Base-by-base conservation (phyloP, 2,797 vertebrate genomes). In the Pangasius macronema region DNA sequence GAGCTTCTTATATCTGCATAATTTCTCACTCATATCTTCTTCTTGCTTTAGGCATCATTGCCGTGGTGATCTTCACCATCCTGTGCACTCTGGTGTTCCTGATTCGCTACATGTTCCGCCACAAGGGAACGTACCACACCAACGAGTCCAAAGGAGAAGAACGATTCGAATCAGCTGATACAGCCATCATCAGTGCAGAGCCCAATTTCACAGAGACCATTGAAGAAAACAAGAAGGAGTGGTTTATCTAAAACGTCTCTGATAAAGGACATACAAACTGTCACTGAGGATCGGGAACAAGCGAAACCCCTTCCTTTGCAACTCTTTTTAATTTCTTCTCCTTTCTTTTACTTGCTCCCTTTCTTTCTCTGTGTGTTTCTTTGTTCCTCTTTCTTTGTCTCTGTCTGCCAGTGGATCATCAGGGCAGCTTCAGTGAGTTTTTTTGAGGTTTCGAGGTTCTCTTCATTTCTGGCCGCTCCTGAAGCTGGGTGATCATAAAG, bases 91-190 rank as follows among this genome's bases (percentile, higher is more conserved):
- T 99, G 95, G 98, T 98, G 92, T 99, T 99, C 95, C 96, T 99
- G 91, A 99, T 99, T 85, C 98, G 98, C 90, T 99, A 99, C 96
- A 99, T 99, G 98, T 99, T 99, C 93, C 98, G 98, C 89, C 98
- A 99, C 95, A 99, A 99, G 95, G 98, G 98, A 87, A 99, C 98
- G 88, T 99, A 99, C 93, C 98, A 99, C 94, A 99, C 98, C 95
- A 99, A 99, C 0, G 98, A 99, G 93, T 97, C 98, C 67, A 99
- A 99, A 91, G 97, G 97, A 57, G 96, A 95, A 6, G 97, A 94
- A 95, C 97, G 96, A 0, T 96, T 97, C 0, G 97, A 95, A 9
- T 95, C 95, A 0, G 97, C 97, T 0, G 98, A 99, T 0, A 96
- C 97, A 0, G 98, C 98, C 94, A 99, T 99, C 93, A 98, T 99